Conservation (phyloP, 2,797 vertebrate genomes). For the Sternotherus odoratus region DNA sequence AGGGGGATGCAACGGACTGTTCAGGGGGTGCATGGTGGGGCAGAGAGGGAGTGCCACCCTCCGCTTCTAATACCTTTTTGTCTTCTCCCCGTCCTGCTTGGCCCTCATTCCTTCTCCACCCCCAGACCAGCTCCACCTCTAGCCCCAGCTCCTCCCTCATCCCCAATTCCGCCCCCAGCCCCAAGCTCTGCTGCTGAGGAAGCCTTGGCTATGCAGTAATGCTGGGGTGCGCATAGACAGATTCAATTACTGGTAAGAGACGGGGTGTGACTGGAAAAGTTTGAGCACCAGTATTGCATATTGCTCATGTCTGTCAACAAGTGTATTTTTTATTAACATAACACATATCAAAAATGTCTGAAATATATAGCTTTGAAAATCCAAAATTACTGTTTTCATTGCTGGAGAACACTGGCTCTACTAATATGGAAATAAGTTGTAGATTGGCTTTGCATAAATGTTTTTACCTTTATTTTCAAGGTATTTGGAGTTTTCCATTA, state of each 20-base stretch:
- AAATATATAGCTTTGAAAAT: not conserved
- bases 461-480: not conserved
- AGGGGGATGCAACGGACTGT: too few species aligned
- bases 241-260: not conserved
- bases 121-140: not conserved
- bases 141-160: not conserved
- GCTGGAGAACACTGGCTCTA: not conserved
- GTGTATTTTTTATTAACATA: not conserved
- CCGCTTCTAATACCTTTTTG: not conserved
- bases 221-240: too few species aligned
- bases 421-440: not conserved
- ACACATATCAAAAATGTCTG: not conserved
- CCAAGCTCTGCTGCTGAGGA: not conserved
- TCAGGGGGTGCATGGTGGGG: too few species aligned
- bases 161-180: not conserved
- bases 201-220: not conserved
- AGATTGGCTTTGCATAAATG: not conserved
- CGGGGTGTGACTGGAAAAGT: not conserved
- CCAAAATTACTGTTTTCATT: not conserved
- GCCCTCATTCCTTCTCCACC: not conserved
- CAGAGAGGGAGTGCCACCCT: not conserved
- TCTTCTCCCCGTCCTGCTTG: not conserved
- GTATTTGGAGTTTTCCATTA: not conserved
- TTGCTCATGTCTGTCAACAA: not conserved
- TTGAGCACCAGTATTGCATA: not conserved